A percentile compares a stretch with the other conserved stretches of the same genome.
phyloP scores from a whole-genome alignment of 2,113 vertebrate species.

The Arenaria interpres region DNA sequence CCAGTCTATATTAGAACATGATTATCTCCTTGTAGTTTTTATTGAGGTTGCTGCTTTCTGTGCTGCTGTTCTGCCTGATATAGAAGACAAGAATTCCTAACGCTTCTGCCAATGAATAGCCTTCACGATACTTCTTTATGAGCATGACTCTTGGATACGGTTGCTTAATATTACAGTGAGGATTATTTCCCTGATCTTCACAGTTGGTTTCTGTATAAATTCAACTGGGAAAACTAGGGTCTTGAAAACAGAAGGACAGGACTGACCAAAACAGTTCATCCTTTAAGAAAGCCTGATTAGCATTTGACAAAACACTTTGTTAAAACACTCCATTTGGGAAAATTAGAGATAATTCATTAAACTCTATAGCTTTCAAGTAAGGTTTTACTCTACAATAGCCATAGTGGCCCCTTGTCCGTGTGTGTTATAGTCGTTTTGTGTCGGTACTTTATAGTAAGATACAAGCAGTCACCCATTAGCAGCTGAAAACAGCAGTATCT shows the following conservation, averaged over 20 bases:
- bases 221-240: background rate
- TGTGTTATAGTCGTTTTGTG: accelerated
- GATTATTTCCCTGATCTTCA: background rate
- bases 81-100: background rate
- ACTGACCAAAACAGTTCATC: background rate
- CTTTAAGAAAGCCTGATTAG: background rate
- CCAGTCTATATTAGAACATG: background rate
- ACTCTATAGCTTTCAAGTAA: background rate
- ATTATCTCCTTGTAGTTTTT: background rate
- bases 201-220: background rate
- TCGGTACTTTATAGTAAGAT: background rate
- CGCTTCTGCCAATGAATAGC: background rate
- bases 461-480: background rate
- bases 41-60: background rate
- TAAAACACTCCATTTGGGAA: background rate
- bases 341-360: background rate
- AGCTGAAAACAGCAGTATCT: background rate
- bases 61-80: background rate
- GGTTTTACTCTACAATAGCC: background rate
- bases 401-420: background rate
- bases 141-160: background rate
- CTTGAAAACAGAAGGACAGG: background rate
- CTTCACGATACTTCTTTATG: background rate
- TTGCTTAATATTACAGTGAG: background rate
- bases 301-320: background rate